These are phyloP conservation scores for Paragorgia papillata DNA, from an alignment of 92 coral and sea anemone species.

Conservation along the genomic window DNA sequence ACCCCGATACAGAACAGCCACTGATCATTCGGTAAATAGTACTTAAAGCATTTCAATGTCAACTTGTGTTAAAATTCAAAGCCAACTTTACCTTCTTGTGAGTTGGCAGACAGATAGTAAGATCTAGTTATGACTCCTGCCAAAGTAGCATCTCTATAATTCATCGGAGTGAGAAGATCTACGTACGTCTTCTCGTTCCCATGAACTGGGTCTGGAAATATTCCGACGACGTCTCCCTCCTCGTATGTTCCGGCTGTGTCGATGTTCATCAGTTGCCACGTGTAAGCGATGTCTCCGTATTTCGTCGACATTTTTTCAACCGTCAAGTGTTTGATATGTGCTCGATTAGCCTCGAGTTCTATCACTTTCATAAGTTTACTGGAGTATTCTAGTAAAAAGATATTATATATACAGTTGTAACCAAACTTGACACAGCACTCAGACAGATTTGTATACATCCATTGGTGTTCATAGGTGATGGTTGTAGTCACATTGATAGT, in stretches of 20 bases:
- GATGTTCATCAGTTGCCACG: constrained; percentile 52
- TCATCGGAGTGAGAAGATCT: constrained; percentile 79
- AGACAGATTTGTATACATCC: too few species aligned
- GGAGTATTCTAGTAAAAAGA: constrained; percentile 1
- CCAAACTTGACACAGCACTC: too few species aligned
- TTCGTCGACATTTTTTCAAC: constrained; percentile 11
- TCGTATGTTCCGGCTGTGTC: constrained; percentile 62
- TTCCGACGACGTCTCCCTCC: constrained; percentile 92
- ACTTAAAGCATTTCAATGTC: too few species aligned
- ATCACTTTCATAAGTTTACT: constrained; percentile 2
- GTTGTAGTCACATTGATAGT: too few species aligned
- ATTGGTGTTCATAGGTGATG: too few species aligned
- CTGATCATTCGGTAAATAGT: too few species aligned
- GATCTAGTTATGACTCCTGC: constrained; percentile 97
- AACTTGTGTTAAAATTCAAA: too few species aligned
- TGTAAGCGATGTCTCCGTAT: constrained; percentile 79
- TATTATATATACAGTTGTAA: too few species aligned
- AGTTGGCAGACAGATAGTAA: constrained; percentile 73
- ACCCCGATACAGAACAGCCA: too few species aligned
- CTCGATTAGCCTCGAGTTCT: constrained; percentile 14
- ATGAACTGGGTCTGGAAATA: constrained; percentile 54
- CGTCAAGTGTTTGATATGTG: not conserved
- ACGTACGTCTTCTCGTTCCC: constrained; percentile 70
- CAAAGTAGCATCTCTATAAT: constrained; percentile 64
- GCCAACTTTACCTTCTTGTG: constrained; percentile 16